Conservation (phyloP, 2,888 invertebrate species). For the Drosophila anomelani region DNA sequence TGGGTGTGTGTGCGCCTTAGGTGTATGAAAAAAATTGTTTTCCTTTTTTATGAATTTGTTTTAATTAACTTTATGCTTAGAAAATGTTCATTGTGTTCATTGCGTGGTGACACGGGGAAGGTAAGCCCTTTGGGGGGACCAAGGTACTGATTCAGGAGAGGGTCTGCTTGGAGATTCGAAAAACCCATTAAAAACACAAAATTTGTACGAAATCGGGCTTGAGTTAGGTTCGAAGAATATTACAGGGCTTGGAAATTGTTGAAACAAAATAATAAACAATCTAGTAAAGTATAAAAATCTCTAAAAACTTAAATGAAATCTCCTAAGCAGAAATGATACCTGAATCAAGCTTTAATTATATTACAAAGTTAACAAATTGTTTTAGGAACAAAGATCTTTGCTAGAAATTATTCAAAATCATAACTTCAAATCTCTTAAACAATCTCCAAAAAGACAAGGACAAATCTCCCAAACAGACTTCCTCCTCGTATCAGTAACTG, state of each 20-base stretch:
- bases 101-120: conserved; percentile 25
- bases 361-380: neutral
- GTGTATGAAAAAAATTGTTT: conserved; percentile 60
- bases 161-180: neutral
- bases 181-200: neutral
- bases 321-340: neutral
- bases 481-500: neutral
- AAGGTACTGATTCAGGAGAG: neutral
- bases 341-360: neutral
- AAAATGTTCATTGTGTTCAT: conserved; percentile 48
- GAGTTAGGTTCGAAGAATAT: neutral
- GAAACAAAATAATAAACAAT: neutral
- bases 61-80: conserved; percentile 20
- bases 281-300: neutral
- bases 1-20: conserved; percentile 50
- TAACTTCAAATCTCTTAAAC: neutral
- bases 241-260: neutral
- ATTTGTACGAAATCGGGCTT: neutral
- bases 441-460: neutral
- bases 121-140: neutral
- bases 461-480: neutral
- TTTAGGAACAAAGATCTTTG: neutral
- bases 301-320: neutral
- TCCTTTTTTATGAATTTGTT: conserved; percentile 11
- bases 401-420: neutral